Evolutionary conservation across 2,888 invertebrate genomes (phyloP).

Genomic region (Agriopis aurantiaria): DNA sequence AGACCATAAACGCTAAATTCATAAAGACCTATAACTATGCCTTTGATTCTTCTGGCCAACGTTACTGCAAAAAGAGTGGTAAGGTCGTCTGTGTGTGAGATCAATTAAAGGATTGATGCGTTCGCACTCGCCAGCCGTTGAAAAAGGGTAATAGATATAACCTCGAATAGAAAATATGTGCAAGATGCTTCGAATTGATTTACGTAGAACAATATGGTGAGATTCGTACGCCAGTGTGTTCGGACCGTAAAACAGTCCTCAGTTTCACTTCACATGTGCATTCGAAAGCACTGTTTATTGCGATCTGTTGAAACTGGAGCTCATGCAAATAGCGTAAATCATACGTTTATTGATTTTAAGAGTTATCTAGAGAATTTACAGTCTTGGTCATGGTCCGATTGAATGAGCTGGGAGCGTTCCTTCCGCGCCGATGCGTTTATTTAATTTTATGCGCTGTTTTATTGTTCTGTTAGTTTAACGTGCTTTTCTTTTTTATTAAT

Average conservation of each 20-base stretch:
- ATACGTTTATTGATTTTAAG: slow-evolving; percentile 26
- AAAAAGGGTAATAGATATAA: too few relatives aligned
- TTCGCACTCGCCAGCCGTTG: too few relatives aligned
- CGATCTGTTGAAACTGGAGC: slow-evolving; percentile 19
- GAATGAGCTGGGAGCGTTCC: neutral
- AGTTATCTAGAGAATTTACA: slow-evolving; percentile 16
- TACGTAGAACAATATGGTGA: neutral
- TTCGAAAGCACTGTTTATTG: slow-evolving; percentile 48
- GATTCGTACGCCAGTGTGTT: neutral
- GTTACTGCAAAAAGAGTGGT: too few relatives aligned
- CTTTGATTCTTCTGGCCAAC: too few relatives aligned
- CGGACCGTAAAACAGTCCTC: neutral
- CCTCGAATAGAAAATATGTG: too few relatives aligned
- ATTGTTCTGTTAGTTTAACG: neutral
- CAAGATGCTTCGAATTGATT: neutral
- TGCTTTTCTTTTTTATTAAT: neutral
- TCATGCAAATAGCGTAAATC: slow-evolving; percentile 27
- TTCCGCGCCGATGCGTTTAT: neutral
- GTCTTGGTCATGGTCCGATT: slow-evolving; percentile 6
- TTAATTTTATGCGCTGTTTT: neutral
- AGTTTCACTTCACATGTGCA: slow-evolving; percentile 49
- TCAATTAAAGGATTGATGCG: too few relatives aligned
- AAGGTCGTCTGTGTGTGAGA: too few relatives aligned
- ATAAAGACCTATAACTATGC: too few relatives aligned
- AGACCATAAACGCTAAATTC: too few relatives aligned